Evolutionary conservation across 2,888 invertebrate genomes (phyloP).

Genomic region (Acanthopleura granulata): DNA sequence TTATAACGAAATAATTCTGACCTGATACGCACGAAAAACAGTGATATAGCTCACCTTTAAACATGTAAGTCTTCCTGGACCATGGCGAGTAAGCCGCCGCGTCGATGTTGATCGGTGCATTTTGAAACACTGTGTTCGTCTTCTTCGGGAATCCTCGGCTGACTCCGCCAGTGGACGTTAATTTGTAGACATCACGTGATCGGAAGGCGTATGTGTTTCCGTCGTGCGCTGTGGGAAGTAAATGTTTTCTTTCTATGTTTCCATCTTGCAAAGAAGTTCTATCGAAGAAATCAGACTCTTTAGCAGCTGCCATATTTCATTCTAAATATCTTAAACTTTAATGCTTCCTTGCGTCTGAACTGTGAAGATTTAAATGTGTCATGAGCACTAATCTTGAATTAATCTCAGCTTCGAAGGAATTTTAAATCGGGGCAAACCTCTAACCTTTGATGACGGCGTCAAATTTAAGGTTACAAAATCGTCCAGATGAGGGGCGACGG

Average conservation of each 20-base stretch:
- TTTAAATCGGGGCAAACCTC: background rate
- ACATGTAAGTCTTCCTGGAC: constrained; percentile 53
- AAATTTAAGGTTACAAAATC: constrained; percentile 41
- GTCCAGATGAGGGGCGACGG: constrained; percentile 22
- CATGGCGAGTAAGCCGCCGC: constrained; percentile 58
- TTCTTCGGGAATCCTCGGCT: constrained; percentile 49
- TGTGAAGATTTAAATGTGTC: too few relatives aligned
- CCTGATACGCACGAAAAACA: too few relatives aligned
- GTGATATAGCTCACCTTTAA: constrained; percentile 51
- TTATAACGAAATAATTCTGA: background rate
- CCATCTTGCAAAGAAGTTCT: too few relatives aligned
- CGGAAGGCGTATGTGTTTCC: constrained; percentile 48
- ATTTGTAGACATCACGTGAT: constrained; percentile 40
- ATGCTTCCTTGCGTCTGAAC: too few relatives aligned
- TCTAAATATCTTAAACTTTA: too few relatives aligned
- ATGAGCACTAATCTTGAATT: too few relatives aligned
- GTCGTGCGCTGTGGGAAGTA: constrained; percentile 41
- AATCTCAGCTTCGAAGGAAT: too few relatives aligned
- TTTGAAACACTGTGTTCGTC: constrained; percentile 42
- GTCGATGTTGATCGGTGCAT: constrained; percentile 48
- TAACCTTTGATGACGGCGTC: constrained; percentile 47
- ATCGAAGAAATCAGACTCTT: too few relatives aligned
- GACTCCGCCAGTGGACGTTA: constrained; percentile 42
- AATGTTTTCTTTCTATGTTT: too few relatives aligned
- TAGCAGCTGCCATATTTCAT: too few relatives aligned